phyloP scores from a whole-genome alignment of 1,140 invertebrate species.

The Sinonovacula constricta region DNA sequence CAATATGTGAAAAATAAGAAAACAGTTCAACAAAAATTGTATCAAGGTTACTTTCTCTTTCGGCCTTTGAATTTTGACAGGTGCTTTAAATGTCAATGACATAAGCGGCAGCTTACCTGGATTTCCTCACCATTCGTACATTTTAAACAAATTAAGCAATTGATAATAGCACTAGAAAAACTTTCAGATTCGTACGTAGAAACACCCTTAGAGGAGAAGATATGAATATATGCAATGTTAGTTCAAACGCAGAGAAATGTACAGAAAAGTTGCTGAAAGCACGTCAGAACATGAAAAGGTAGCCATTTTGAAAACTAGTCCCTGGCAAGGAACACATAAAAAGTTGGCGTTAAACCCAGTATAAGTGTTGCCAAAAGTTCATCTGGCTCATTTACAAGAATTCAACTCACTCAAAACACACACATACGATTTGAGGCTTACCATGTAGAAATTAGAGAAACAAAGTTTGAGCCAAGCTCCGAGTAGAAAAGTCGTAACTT shows the following conservation, averaged over 20 bases:
- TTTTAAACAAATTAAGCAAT: too few relatives aligned
- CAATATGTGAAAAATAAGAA: too few relatives aligned
- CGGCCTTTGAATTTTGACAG: neutral
- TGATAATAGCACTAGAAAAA: too few relatives aligned
- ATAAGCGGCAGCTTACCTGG: slow-evolving; percentile 48
- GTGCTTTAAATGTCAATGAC: slow-evolving; percentile 10
- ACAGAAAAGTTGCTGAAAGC: slow-evolving; percentile 51
- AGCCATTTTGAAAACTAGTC: slow-evolving; percentile 73
- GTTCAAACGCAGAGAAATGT: too few relatives aligned
- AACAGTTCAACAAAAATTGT: too few relatives aligned
- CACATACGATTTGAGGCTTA: slow-evolving; percentile 41
- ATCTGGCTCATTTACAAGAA: slow-evolving; percentile 47
- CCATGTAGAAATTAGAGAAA: slow-evolving; percentile 52
- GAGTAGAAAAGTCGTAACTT: slow-evolving; percentile 48
- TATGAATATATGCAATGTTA: too few relatives aligned
- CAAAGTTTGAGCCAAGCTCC: slow-evolving; percentile 42
- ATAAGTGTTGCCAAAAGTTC: slow-evolving; percentile 52
- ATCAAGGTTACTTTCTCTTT: too few relatives aligned
- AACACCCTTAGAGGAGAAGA: too few relatives aligned
- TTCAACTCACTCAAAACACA: slow-evolving; percentile 47
- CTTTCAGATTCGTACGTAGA: too few relatives aligned
- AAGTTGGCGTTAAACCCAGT: slow-evolving; percentile 47
- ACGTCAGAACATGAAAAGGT: slow-evolving; percentile 70
- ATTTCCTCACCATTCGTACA: slow-evolving; percentile 18
- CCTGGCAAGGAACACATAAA: slow-evolving; percentile 48